Base-by-base conservation (phyloP, 2,888 invertebrate species). In the Trilocha varians region DNA sequence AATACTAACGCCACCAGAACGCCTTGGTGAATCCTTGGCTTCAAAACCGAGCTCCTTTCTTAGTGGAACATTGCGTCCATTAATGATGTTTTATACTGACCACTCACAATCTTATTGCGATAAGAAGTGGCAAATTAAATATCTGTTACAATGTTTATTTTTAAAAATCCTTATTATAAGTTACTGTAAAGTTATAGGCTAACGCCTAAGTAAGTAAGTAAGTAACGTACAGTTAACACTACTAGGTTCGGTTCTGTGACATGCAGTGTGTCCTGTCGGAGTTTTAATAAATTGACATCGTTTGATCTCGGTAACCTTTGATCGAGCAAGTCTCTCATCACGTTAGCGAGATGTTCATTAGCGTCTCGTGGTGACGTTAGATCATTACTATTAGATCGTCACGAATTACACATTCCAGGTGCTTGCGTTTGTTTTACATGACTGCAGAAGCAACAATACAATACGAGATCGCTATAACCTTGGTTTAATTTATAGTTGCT, bases 11-110 rank as follows among this genome's bases (percentile, higher is more conserved):
- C 63, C 67, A 66, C 59, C 70, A 66, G 73, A 79, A 71, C 79
- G 74, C 83, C 84, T 83, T 82, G 82, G 74, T 77, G 65, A 69
- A 85, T 84, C 85, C 85, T 85, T 85, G 85, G 85, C 85, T 85
- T 84, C 83, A 84, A 85, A 85, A 83, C 82, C 73, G 65, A 80
- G 72, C 83, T 80, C 84, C 85, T 84, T 85, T 83, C 84, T 71
- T 75, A 84, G 78, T 65, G 57, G 65, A 65, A 69, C 62, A 68
- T 75, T 77, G 75, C 77, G 70, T 69, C 70, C 66, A 25, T 25
- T 25, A 65, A 66, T 72, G 67, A 67, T 65, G 65, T 71, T 73
- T 65, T 70, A 66, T 59, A 65, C 68, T 62, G 65, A 64, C 65
- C 52, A 51, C 25, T 25, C 25, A 11, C 25, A 2, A 11, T 25